phyloP scores from a whole-genome alignment of 1,140 invertebrate genomes.

The Trachymyrmex cornetzi region DNA sequence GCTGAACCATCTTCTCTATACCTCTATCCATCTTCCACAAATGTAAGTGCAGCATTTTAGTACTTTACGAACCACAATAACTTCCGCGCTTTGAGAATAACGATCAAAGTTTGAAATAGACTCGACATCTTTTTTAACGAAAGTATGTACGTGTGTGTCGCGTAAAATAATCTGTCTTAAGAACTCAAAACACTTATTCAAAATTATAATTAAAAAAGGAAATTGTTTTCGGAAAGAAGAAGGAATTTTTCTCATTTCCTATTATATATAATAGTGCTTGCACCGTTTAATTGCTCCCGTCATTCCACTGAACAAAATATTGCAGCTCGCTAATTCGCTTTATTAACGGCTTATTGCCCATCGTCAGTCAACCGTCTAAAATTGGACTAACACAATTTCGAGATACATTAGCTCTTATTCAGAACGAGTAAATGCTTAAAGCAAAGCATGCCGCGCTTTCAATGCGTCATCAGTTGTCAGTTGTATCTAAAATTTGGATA shows the following conservation, averaged over 20 bases:
- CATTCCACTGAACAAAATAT: conserved; percentile 25
- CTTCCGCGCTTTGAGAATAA: conserved; percentile 36
- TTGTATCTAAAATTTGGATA: conserved; percentile 17
- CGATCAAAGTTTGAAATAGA: conserved; percentile 35
- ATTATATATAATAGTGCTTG: background rate
- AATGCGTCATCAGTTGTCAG: conserved; percentile 12
- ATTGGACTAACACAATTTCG: conserved; percentile 37
- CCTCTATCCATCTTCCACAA: conserved; percentile 48
- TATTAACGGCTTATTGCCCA: conserved; percentile 32
- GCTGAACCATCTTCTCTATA: conserved; percentile 24
- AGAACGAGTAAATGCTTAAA: conserved; percentile 24
- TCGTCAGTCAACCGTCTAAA: background rate
- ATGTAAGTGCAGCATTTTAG: conserved; percentile 49
- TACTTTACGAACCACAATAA: conserved; percentile 49
- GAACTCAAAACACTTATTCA: background rate
- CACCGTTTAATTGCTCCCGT: background rate
- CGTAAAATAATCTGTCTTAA: background rate
- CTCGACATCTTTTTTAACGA: conserved; percentile 4
- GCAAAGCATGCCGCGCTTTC: background rate
- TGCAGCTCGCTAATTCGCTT: background rate
- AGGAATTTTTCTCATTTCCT: background rate
- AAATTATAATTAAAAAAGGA: background rate
- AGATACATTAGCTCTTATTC: conserved; percentile 35
- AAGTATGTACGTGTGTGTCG: background rate
- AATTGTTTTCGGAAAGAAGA: background rate